phyloP scores from a whole-genome alignment of 2,888 invertebrate genomes.

The Erebia aethiops region DNA sequence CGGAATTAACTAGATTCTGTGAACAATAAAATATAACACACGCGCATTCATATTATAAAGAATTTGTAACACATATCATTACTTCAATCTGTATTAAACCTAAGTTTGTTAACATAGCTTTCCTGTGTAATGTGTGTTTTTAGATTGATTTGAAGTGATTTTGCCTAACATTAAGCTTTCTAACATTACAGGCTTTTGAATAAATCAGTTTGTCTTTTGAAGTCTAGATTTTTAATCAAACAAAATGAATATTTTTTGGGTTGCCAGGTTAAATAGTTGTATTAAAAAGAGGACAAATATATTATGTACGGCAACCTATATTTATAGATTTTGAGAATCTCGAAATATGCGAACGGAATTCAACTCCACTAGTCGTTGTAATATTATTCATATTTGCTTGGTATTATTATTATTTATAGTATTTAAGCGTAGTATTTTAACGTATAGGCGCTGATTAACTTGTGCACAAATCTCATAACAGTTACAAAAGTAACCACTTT shows the following conservation, averaged over 20 bases:
- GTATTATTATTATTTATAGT: conserved; percentile 24
- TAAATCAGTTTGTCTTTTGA: not conserved
- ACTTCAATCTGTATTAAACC: conserved; percentile 45
- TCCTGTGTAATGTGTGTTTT: conserved; percentile 55
- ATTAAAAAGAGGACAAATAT: not conserved
- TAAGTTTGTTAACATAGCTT: conserved; percentile 40
- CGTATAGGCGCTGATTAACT: not conserved
- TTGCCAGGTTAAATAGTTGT: too few species aligned
- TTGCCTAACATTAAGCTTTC: conserved; percentile 50
- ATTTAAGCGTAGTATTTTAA: not conserved
- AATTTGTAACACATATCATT: conserved; percentile 49
- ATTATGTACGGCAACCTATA: conserved; percentile 49
- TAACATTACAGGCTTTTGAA: conserved; percentile 33
- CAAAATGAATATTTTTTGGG: too few species aligned
- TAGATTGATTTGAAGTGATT: conserved; percentile 50
- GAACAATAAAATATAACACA: too few species aligned
- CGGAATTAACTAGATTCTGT: too few species aligned
- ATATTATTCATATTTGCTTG: conserved; percentile 21
- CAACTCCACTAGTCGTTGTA: conserved; percentile 62
- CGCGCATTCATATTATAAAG: not conserved
- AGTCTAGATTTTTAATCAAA: too few species aligned
- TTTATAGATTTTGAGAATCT: conserved; percentile 61
- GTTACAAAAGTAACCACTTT: not conserved
- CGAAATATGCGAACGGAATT: conserved; percentile 48
- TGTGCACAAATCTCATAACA: not conserved